These are phyloP conservation scores for Dendrolimus kikuchii DNA, from an alignment of 1,140 invertebrate species.

Conservation along the genomic window DNA sequence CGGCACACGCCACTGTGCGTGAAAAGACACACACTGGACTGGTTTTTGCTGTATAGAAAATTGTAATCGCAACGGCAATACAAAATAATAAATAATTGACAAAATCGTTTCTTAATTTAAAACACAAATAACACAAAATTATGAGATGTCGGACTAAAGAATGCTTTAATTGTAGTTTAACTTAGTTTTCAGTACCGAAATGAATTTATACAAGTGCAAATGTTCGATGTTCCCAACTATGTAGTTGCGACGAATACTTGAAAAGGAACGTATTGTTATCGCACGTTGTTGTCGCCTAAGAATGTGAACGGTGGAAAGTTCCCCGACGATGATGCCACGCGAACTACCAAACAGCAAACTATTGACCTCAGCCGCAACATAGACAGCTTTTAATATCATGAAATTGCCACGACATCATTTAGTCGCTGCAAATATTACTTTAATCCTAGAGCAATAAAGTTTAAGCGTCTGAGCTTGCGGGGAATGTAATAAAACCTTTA, in stretches of 20 bases:
- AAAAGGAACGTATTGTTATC: conserved; percentile 52
- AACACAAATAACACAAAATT: too few species aligned
- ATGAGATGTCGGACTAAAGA: too few species aligned
- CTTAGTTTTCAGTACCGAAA: too few species aligned
- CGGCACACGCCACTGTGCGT: too few species aligned
- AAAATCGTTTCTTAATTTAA: too few species aligned
- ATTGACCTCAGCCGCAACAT: conserved; percentile 57
- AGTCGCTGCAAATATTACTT: conserved; percentile 69
- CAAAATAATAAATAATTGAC: too few species aligned
- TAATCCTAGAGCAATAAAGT: conserved; percentile 69
- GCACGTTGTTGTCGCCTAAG: conserved; percentile 38
- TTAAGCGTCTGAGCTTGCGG: conserved; percentile 67
- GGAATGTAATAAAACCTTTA: conserved; percentile 70
- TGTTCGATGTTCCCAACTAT: conserved; percentile 25
- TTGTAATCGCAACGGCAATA: too few species aligned
- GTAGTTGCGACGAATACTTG: conserved; percentile 43
- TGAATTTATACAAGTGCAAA: conserved; percentile 1
- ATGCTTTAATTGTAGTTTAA: too few species aligned
- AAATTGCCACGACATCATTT: conserved; percentile 68
- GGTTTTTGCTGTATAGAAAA: too few species aligned
- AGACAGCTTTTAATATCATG: conserved; percentile 65
- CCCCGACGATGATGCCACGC: conserved; percentile 44
- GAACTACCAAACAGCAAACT: conserved; percentile 56
- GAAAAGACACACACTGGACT: too few species aligned
- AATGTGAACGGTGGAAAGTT: conserved; percentile 59